phyloP scores from a whole-genome alignment of 1,140 invertebrate species.

The Lasioglossum baleicum region DNA sequence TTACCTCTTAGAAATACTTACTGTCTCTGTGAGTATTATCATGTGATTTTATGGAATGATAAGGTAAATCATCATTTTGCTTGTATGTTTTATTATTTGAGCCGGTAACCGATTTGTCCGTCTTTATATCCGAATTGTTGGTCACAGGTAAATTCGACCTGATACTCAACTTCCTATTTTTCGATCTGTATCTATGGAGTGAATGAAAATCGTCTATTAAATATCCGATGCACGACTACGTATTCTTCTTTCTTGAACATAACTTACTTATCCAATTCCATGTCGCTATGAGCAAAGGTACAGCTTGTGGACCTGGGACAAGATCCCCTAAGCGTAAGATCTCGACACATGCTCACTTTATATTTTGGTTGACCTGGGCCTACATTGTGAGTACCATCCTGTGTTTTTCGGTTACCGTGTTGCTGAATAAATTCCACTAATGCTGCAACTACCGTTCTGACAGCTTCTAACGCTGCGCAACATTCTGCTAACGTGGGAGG shows the following conservation, averaged over 20 bases:
- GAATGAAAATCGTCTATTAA: neutral
- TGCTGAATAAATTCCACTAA: constrained; percentile 92
- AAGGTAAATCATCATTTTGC: constrained; percentile 70
- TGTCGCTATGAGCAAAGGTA: constrained; percentile 95
- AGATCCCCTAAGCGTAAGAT: constrained; percentile 86
- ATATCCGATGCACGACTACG: neutral
- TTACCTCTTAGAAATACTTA: constrained; percentile 50
- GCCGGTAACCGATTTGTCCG: constrained; percentile 62
- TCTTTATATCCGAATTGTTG: constrained; percentile 66
- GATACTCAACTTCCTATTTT: constrained; percentile 81
- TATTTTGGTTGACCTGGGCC: constrained; percentile 87
- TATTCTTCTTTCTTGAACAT: neutral
- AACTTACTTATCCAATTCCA: constrained; percentile 91
- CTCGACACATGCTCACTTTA: constrained; percentile 95
- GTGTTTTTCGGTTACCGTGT: constrained; percentile 83
- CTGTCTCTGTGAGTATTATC: constrained; percentile 69
- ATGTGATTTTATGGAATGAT: constrained; percentile 71
- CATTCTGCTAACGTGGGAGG: constrained; percentile 87
- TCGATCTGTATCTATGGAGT: constrained; percentile 79
- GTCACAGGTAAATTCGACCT: constrained; percentile 65
- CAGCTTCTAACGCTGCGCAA: constrained; percentile 88
- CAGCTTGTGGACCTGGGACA: constrained; percentile 93
- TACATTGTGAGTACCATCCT: constrained; percentile 77
- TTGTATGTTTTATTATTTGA: constrained; percentile 68
- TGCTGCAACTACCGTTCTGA: constrained; percentile 90